Evolutionary conservation across 1,140 invertebrate genomes (phyloP), one percentile per base, ranked within the genome.

Genomic region (Lepidurus packardi): DNA sequence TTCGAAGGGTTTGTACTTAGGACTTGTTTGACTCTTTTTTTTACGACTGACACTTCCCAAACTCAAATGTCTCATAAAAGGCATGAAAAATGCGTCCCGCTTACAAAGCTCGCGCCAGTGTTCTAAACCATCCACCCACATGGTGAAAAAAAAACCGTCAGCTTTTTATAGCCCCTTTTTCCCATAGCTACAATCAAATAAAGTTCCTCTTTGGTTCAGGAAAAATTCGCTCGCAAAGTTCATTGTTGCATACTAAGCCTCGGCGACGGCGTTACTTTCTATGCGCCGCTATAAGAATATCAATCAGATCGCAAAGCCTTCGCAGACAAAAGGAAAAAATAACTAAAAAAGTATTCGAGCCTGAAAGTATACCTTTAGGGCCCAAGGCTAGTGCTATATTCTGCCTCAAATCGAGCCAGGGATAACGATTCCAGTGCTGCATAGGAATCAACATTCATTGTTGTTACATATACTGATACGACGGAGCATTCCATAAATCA

Each of bases 31-130:
- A 65, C 53, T 65, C 53, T 5, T 65, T 7, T 21, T 7, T 65
- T 65, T 65, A 65, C 53, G 53, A 65, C 53, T 21, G 16, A 65
- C 53, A 65, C 53, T 65, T 65, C 21, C 21, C 53, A 65, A 65
- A 65, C 53, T 65, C 16, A 65, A 65, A 65, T 0, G 53, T 65
- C 53, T 65, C 53, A 7, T 65, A 65, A 65, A 65, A 65, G 53
- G 53, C 8, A n/a, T 65, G 13, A 65, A 65, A 65, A 21, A 65
- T 65, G 53, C 4, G 53, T 65, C 53, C 21, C 53, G 53, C 8
- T 65, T 65, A 65, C 16, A 65, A 65, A n/a, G 53, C 21, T 65
- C 21, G 53, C 21, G 53, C n/a, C 53, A 7, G 53, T 65, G 53
- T 65, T 16, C 21, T 65, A 65, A 65, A 21, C 53, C 53, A 16